These are phyloP conservation scores for Scaptomyza pallida DNA, from an alignment of 1,140 invertebrate genomes.

Conservation along the genomic window DNA sequence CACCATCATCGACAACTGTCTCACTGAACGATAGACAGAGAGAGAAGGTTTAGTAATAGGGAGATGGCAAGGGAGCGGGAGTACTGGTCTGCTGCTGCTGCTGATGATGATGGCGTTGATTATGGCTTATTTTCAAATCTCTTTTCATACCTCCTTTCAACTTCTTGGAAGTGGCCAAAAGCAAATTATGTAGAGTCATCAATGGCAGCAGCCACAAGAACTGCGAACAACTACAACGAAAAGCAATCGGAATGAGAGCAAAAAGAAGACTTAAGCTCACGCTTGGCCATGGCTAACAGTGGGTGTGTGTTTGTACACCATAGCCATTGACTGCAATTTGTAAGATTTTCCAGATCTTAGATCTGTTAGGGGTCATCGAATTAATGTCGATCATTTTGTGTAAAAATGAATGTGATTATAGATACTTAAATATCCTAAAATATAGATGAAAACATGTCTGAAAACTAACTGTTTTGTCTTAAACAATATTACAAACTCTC, in stretches of 20 bases:
- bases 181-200: slow-evolving; percentile 81
- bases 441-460: too few species aligned
- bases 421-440: too few species aligned
- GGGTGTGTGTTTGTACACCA: slow-evolving; percentile 28
- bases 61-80: not conserved
- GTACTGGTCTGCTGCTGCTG: slow-evolving; percentile 27
- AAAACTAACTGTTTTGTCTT: too few species aligned
- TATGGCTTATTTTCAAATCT: slow-evolving; percentile 82
- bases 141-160: slow-evolving; percentile 53
- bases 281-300: slow-evolving; percentile 1
- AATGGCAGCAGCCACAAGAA: slow-evolving; percentile 60
- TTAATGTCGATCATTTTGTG: slow-evolving; percentile 35
- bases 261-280: not conserved
- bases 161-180: slow-evolving; percentile 73
- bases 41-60: not conserved
- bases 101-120: slow-evolving; percentile 78
- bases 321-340: slow-evolving; percentile 13
- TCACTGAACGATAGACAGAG: not conserved
- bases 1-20: slow-evolving; percentile 67
- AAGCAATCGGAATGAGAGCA: slow-evolving; percentile 34
- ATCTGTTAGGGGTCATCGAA: not conserved
- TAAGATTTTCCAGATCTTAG: slow-evolving; percentile 8
- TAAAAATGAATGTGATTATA: too few species aligned
- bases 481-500: too few species aligned
- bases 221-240: not conserved